Conservation (phyloP, 2,888 invertebrate genomes). For the Nasonovia ribisnigri region DNA sequence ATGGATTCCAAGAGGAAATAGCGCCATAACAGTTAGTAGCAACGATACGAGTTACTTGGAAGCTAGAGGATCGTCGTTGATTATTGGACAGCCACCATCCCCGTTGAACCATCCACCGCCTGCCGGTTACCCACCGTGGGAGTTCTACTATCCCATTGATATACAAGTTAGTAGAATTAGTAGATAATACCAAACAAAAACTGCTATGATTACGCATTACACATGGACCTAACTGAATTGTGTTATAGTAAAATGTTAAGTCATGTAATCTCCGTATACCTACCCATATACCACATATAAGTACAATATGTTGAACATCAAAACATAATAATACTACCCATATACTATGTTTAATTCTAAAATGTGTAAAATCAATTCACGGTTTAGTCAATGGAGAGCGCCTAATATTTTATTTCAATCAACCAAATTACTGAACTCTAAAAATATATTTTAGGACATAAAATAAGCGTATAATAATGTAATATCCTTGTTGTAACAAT, state of each 20-base stretch:
- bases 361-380: not conserved
- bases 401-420: not conserved
- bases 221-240: not conserved
- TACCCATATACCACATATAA: not conserved
- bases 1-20: constrained; percentile 50
- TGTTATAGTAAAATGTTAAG: not conserved
- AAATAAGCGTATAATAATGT: not conserved
- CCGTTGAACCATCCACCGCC: constrained; percentile 58
- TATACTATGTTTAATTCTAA: not conserved
- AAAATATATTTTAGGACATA: not conserved
- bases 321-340: not conserved
- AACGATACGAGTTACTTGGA: constrained; percentile 87
- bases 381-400: not conserved
- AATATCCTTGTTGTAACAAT: not conserved
- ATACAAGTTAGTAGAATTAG: constrained; percentile 72
- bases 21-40: constrained; percentile 82
- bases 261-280: not conserved
- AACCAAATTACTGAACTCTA: not conserved
- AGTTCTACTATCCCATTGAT: constrained; percentile 76
- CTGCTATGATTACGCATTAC: too few species aligned
- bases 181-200: constrained; percentile 5
- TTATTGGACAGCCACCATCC: constrained; percentile 79
- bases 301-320: not conserved
- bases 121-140: constrained; percentile 71
- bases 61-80: constrained; percentile 83